Evolutionary conservation across 2,797 vertebrate species (phyloP), one percentile per base, ranked within the genome.

Genomic region (Pelobates cultripes): DNA sequence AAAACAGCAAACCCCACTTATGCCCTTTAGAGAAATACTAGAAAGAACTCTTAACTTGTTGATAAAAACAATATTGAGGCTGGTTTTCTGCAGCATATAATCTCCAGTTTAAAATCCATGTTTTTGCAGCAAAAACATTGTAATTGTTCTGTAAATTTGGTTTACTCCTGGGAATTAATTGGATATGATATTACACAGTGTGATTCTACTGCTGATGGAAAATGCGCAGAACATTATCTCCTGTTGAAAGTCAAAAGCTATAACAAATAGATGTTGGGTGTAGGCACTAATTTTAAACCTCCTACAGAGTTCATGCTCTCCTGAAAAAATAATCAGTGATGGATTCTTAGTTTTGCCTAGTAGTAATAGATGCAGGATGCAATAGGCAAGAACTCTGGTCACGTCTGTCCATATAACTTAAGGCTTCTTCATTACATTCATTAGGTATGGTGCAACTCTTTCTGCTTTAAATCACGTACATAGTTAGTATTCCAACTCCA

Each of bases 401-500:
- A 64, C 45, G 40, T 47, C 41, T 71, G 41, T 40, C 60, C 41
- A 43, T 75, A 40, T 70, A 75, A 55, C 72, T 53, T 13, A 42
- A 70, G 60, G 76, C 76, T 13, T 15, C 71, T 74, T 83, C 70
- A 83, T 79, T 79, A 75, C 66, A 70, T 83, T 84, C 82, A 84
- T 84, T 79, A 84, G 67, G 72, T 55, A 17, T 67, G 72, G 55
- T 79, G 70, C 45, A 71, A 53, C 12, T 70, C 72, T 79, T 70
- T 75, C 73, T 70, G 72, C 73, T 84, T 76, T 75, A 57, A 79
- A 75, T 79, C 77, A 84, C 77, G 73, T 79, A 84, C 17, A 45
- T 84, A 79, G 77, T 84, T 84, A 84, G 82, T 75, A 84, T 84
- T 84, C 77, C 53, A 79, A 76, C 60, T 84, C 77, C 82, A 84